These are phyloP conservation scores for Gerris buenoi DNA, from an alignment of 1,140 invertebrate species.

Conservation along the genomic window DNA sequence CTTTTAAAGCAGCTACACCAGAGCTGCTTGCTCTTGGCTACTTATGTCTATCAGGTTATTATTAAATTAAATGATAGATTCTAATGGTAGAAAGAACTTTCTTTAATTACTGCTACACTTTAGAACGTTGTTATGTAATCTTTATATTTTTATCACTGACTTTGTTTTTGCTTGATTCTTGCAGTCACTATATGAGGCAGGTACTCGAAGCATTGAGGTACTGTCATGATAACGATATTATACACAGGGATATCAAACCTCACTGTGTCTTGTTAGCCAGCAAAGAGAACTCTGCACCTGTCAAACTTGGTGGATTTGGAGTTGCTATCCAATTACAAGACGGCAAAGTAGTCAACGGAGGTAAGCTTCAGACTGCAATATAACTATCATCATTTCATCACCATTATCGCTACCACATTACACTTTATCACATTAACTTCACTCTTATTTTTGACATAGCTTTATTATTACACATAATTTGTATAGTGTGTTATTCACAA, in stretches of 20 bases:
- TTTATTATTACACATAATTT: too few relatives aligned
- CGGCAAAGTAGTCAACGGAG: constrained; percentile 53
- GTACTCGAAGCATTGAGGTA: constrained; percentile 86
- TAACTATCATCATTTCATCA: too few relatives aligned
- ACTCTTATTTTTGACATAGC: too few relatives aligned
- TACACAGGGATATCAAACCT: constrained; percentile 89
- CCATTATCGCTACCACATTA: too few relatives aligned
- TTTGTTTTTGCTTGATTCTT: constrained; percentile 28
- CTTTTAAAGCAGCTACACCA: too few relatives aligned
- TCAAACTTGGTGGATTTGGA: constrained; percentile 95
- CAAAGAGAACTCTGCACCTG: constrained; percentile 92
- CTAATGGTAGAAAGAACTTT: background rate
- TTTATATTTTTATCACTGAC: background rate
- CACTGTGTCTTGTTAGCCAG: constrained; percentile 87
- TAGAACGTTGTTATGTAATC: background rate
- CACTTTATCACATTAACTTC: too few relatives aligned
- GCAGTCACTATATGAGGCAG: constrained; percentile 94
- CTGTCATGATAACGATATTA: constrained; percentile 93
- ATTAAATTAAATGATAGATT: too few relatives aligned
- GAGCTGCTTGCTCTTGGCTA: too few relatives aligned
- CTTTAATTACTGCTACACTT: background rate
- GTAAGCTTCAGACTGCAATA: too few relatives aligned
- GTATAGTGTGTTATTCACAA: too few relatives aligned
- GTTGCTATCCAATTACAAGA: constrained; percentile 82
- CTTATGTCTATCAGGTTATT: too few relatives aligned